phyloP scores from a whole-genome alignment of 2,113 vertebrate species.

The Bubalus kerabau region DNA sequence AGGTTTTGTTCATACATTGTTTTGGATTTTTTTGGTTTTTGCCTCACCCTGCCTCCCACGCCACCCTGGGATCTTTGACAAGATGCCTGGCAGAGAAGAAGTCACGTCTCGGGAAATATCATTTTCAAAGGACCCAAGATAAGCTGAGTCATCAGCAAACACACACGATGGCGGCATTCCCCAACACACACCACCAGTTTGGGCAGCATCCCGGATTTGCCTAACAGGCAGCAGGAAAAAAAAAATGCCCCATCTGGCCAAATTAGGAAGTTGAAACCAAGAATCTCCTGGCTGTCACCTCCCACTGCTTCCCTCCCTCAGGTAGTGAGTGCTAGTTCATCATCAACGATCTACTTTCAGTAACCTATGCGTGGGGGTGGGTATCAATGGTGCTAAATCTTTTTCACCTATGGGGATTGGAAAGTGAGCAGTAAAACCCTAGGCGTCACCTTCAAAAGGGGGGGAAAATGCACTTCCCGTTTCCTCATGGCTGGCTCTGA shows the following conservation, averaged over 20 bases:
- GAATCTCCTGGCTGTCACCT: background rate
- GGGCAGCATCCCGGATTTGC: background rate
- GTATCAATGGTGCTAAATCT: background rate
- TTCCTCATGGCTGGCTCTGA: background rate
- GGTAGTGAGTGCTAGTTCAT: background rate
- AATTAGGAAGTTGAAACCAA: constrained; percentile 16
- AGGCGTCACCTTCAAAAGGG: background rate
- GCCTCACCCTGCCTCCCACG: background rate
- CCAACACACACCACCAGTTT: background rate
- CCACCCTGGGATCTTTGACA: background rate
- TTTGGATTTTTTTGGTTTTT: background rate
- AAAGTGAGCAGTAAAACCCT: background rate
- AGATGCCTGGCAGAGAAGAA: background rate
- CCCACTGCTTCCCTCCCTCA: background rate
- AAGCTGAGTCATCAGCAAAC: background rate
- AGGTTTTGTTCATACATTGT: background rate
- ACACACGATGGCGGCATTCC: background rate
- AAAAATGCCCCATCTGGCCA: background rate
- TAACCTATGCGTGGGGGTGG: background rate
- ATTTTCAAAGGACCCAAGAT: background rate
- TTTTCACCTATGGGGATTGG: background rate
- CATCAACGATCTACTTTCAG: background rate
- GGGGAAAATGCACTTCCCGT: background rate
- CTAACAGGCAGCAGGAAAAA: background rate
- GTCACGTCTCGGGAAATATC: background rate